Evolutionary conservation across 1,140 invertebrate species (phyloP).

Genomic region (Drosophila sucinea): DNA sequence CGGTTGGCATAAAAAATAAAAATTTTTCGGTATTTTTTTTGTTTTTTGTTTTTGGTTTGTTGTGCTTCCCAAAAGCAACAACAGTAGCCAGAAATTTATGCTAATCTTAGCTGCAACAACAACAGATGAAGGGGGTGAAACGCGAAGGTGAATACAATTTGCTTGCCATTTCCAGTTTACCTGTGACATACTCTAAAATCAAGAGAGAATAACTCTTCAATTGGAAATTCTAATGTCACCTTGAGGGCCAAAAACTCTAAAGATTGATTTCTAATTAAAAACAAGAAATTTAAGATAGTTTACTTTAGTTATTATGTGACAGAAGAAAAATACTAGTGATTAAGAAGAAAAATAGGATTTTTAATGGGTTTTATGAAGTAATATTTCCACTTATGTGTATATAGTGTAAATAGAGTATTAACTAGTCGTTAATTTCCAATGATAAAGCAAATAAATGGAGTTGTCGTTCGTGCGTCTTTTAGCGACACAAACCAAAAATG

Average conservation of each 20-base stretch:
- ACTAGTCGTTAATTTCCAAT: background rate
- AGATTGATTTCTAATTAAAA: too few relatives aligned
- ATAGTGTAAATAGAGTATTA: background rate
- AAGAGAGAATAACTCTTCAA: background rate
- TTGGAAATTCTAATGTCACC: too few relatives aligned
- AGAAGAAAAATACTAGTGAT: too few relatives aligned
- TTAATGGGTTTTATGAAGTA: too few relatives aligned
- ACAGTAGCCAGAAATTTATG: slow-evolving; percentile 78
- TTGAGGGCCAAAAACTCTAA: too few relatives aligned
- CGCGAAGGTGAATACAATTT: background rate
- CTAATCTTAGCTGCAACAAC: slow-evolving; percentile 64
- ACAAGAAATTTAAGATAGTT: too few relatives aligned
- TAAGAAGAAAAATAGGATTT: too few relatives aligned
- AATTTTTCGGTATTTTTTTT: slow-evolving; percentile 51
- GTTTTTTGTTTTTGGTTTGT: slow-evolving; percentile 31
- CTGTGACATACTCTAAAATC: background rate
- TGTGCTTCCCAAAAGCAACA: slow-evolving; percentile 63
- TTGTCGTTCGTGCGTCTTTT: slow-evolving; percentile 10
- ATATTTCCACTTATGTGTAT: too few relatives aligned
- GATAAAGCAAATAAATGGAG: slow-evolving; percentile 2
- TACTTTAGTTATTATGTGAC: too few relatives aligned
- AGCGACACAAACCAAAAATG: slow-evolving; percentile 12
- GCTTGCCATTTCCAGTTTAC: slow-evolving; percentile 12
- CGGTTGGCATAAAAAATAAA: slow-evolving; percentile 33
- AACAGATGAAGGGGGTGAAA: background rate